Conservation (phyloP, 1,140 invertebrate species). For the Cephus cinctus region DNA sequence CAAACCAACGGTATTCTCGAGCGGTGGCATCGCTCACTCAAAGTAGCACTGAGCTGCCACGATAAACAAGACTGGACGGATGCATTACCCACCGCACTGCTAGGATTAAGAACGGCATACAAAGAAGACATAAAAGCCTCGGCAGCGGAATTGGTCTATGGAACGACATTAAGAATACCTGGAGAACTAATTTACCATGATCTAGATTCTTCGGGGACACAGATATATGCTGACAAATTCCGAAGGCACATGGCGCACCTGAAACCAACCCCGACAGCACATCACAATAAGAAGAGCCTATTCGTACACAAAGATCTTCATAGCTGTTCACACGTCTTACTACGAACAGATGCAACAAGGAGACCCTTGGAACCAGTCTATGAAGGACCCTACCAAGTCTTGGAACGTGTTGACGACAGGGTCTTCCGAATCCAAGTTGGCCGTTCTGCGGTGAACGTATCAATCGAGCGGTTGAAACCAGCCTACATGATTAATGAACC, state of each 20-base stretch:
- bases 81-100: slow-evolving; percentile 41
- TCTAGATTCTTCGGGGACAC: slow-evolving; percentile 11
- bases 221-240: slow-evolving; percentile 17
- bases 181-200: slow-evolving; percentile 25
- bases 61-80: slow-evolving; percentile 32
- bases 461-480: no score
- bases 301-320: slow-evolving; percentile 11
- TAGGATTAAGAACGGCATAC: slow-evolving; percentile 38
- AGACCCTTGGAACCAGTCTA: no score
- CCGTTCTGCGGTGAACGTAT: no score
- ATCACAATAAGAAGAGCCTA: slow-evolving; percentile 11
- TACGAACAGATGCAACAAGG: no score
- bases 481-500: no score
- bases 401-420: no score
- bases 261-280: slow-evolving; percentile 12
- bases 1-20: slow-evolving; percentile 47
- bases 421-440: no score
- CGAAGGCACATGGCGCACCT: slow-evolving; percentile 15
- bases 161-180: slow-evolving; percentile 33
- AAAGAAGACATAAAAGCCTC: slow-evolving; percentile 40
- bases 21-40: slow-evolving; percentile 43
- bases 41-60: slow-evolving; percentile 38
- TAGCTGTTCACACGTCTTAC: no score
- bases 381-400: no score
- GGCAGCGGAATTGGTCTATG: slow-evolving; percentile 42